Conservation (phyloP, 2,888 invertebrate genomes). For the Gortyna flavago region DNA sequence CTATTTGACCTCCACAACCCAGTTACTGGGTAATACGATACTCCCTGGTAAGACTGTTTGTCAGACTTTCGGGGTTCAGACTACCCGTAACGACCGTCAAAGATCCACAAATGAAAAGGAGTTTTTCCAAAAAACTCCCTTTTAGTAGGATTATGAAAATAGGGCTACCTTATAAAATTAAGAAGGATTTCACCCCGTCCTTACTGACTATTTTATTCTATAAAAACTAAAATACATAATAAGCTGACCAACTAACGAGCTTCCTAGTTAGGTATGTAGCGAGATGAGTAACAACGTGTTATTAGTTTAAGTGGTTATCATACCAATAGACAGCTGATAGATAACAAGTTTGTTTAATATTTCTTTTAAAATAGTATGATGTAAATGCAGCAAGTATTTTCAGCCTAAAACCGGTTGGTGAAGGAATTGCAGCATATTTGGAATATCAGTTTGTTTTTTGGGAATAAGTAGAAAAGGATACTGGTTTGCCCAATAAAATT, state of each 20-base stretch:
- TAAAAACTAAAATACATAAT: conserved; percentile 5
- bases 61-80: too few species aligned
- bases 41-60: too few species aligned
- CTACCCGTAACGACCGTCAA: too few species aligned
- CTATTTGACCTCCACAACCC: too few species aligned
- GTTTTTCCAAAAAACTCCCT: too few species aligned
- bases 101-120: too few species aligned
- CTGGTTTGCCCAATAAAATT: too few species aligned
- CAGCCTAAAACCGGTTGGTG: background rate
- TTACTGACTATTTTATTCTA: background rate
- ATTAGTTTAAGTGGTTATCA: conserved; percentile 26
- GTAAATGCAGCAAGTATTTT: background rate
- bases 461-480: background rate
- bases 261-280: conserved; percentile 9
- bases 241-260: background rate
- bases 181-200: background rate
- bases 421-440: background rate
- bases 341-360: background rate
- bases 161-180: background rate
- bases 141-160: too few species aligned
- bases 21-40: too few species aligned
- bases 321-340: background rate
- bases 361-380: background rate
- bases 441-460: background rate
- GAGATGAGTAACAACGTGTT: conserved; percentile 15